phyloP scores from a whole-genome alignment of 2,113 vertebrate species.

The Thryonomys swinderianus region DNA sequence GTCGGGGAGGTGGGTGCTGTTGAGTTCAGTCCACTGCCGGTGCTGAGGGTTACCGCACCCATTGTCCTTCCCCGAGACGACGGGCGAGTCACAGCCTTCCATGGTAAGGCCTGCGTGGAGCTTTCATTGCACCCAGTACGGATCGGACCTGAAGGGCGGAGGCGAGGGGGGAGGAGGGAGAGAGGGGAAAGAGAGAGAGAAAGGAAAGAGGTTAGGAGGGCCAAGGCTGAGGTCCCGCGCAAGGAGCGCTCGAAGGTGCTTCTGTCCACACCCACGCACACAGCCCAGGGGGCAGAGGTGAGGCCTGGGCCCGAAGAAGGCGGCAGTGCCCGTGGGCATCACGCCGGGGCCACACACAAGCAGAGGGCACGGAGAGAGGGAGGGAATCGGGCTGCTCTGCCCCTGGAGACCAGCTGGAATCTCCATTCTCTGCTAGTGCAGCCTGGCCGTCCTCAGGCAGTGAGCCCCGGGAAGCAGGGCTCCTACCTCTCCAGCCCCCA shows the following conservation, averaged over 20 bases:
- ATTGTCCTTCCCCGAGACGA: conserved; percentile 99
- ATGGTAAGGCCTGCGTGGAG: conserved; percentile 98
- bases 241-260: conserved; percentile 49
- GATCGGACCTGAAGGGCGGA: conserved; percentile 87
- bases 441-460: not conserved
- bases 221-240: conserved; percentile 72
- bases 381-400: not conserved
- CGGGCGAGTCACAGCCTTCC: conserved; percentile 99
- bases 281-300: not conserved
- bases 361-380: not conserved
- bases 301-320: not conserved
- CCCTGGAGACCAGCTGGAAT: not conserved
- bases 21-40: conserved; percentile 98
- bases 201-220: conserved; percentile 85
- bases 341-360: not conserved
- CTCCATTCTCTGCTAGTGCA: not conserved
- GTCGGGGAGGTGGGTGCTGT: conserved; percentile 94
- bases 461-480: not conserved
- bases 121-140: conserved; percentile 98
- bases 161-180: conserved; percentile 71
- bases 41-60: conserved; percentile 95
- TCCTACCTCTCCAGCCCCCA: accelerated
- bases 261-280: conserved; percentile 67
- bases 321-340: not conserved
- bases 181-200: conserved; percentile 79